phyloP scores from a whole-genome alignment of 2,797 vertebrate species.

The Sebastiscus albofasciatus region DNA sequence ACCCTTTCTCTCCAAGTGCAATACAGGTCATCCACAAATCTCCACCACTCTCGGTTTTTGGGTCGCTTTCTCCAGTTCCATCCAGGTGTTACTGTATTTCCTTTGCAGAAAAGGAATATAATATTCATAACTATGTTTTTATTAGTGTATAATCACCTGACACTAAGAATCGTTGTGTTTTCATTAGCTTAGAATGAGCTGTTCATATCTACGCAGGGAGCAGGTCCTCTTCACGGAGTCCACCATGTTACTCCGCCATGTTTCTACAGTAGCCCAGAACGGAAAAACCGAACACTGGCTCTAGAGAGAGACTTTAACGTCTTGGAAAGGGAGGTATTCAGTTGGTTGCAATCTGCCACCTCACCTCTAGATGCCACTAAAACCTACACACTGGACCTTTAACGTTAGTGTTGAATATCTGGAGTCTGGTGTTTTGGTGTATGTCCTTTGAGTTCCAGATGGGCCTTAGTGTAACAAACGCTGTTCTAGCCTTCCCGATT shows the following conservation, averaged over 20 bases:
- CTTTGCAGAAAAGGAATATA: too few relatives aligned
- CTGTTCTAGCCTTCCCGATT: neutral
- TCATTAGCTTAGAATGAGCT: too few relatives aligned
- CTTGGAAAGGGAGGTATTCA: neutral
- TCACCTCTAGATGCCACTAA: neutral
- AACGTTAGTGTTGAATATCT: neutral
- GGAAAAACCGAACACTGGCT: too few relatives aligned
- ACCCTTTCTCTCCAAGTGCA: neutral
- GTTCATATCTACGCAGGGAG: too few relatives aligned
- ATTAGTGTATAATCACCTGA: too few relatives aligned
- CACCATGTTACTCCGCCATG: fast-evolving
- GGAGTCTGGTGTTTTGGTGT: neutral
- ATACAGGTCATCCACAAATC: neutral
- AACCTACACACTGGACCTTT: neutral
- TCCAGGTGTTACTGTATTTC: neutral
- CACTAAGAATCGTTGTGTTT: too few relatives aligned
- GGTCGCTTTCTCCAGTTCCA: neutral
- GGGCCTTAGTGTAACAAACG: neutral
- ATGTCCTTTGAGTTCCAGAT: neutral
- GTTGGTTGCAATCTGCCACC: neutral
- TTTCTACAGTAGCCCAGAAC: too few relatives aligned
- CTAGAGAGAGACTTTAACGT: too few relatives aligned
- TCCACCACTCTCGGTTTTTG: neutral
- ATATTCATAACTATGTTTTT: too few relatives aligned
- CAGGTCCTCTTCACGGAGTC: too few relatives aligned